Percentiles rank a stretch among this genome's conserved stretches.
These are phyloP conservation scores for Empis stercorea DNA, from an alignment of 2,888 invertebrate genomes.

Conservation along the genomic window DNA sequence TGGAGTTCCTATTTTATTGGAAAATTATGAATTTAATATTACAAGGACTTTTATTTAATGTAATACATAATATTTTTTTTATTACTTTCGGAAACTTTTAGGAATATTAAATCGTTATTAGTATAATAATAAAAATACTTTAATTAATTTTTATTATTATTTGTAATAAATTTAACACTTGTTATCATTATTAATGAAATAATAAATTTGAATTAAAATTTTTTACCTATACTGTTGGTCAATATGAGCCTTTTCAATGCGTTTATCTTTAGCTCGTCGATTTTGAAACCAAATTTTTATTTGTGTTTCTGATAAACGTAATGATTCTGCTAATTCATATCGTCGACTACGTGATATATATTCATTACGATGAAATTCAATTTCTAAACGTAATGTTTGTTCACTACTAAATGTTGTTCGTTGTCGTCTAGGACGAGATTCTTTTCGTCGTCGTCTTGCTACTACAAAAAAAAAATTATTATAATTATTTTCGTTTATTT, in stretches of 20 bases:
- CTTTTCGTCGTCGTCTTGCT: conserved; percentile 72
- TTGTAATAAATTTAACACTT: too few species aligned
- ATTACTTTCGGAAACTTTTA: too few species aligned
- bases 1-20: background rate
- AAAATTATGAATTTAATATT: background rate
- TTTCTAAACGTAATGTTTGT: conserved; percentile 78
- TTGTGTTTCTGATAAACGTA: conserved; percentile 62
- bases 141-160: too few species aligned
- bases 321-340: conserved; percentile 60
- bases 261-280: conserved; percentile 87
- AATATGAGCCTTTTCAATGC: conserved; percentile 89
- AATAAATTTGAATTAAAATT: too few species aligned
- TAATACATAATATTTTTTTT: too few species aligned
- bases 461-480: too few species aligned
- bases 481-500: too few species aligned
- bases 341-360: conserved; percentile 80
- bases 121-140: too few species aligned
- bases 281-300: conserved; percentile 92
- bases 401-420: conserved; percentile 90
- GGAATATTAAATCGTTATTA: too few species aligned
- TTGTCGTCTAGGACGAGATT: conserved; percentile 76
- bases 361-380: conserved; percentile 83
- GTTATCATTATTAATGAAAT: too few species aligned
- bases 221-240: conserved; percentile 85
- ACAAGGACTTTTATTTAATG: too few species aligned